A percentile compares a stretch with the other conserved stretches of the same genome.
These are phyloP conservation scores for Aspidiotus rigidus DNA, from an alignment of 2,888 invertebrate genomes.

Conservation along the genomic window DNA sequence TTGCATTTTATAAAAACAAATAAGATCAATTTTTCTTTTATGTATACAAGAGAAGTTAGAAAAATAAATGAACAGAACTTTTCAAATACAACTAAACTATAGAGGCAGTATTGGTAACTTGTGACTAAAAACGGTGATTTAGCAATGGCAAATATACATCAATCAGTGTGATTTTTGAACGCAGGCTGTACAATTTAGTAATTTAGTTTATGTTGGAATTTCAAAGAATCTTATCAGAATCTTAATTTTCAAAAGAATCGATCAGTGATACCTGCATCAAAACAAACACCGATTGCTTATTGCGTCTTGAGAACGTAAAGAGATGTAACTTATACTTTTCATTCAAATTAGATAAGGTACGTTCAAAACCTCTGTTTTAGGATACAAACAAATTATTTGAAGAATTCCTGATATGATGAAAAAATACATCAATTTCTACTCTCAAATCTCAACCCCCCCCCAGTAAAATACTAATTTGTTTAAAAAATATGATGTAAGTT, in stretches of 20 bases:
- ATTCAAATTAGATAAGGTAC: too few relatives aligned
- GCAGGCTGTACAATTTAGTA: neutral
- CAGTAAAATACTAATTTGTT: too few relatives aligned
- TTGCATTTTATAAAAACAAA: slow-evolving; percentile 7
- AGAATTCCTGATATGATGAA: too few relatives aligned
- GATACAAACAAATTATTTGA: too few relatives aligned
- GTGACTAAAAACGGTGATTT: slow-evolving; percentile 32
- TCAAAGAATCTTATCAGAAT: too few relatives aligned
- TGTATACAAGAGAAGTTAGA: slow-evolving; percentile 13
- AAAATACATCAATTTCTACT: too few relatives aligned
- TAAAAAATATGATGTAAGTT: too few relatives aligned
- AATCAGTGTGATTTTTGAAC: slow-evolving; percentile 9
- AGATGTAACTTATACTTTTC: neutral
- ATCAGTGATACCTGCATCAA: too few relatives aligned
- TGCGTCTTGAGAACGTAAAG: neutral
- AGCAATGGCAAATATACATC: slow-evolving; percentile 28
- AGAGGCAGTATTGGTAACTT: slow-evolving; percentile 30
- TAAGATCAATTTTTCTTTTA: neutral
- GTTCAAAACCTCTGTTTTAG: too few relatives aligned
- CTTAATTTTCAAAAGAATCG: too few relatives aligned
- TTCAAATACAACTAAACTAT: slow-evolving; percentile 15
- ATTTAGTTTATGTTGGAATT: neutral
- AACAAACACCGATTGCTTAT: neutral
- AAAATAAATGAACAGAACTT: neutral
- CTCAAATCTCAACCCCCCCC: too few relatives aligned